Conservation (phyloP, 2,888 invertebrate species). For the Phyto melanocephala region DNA sequence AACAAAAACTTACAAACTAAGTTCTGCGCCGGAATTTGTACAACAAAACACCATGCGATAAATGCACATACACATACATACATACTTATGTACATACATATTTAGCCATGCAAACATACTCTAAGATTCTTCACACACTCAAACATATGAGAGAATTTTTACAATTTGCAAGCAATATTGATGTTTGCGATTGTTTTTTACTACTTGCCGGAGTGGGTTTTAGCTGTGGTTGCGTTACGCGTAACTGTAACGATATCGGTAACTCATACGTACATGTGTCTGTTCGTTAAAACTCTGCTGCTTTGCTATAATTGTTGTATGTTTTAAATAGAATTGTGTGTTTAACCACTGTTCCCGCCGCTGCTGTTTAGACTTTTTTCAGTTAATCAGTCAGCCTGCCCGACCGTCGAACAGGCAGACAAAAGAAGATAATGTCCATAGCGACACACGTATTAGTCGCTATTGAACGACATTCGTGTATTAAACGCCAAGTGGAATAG, state of each 20-base stretch:
- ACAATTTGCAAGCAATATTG: constrained; percentile 62
- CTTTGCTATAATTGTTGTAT: constrained; percentile 16
- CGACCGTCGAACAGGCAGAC: constrained; percentile 20
- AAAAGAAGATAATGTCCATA: constrained; percentile 50
- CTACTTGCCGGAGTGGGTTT: constrained; percentile 49
- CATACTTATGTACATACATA: neutral
- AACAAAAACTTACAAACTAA: neutral
- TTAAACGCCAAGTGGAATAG: constrained; percentile 64
- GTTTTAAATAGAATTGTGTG: constrained; percentile 27
- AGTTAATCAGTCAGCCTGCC: constrained; percentile 24
- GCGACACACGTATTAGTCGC: constrained; percentile 62
- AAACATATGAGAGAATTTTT: constrained; percentile 42
- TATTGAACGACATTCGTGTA: constrained; percentile 66
- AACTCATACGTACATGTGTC: constrained; percentile 34
- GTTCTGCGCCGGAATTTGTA: constrained; percentile 59
- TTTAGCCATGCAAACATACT: no score
- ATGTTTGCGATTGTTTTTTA: constrained; percentile 54
- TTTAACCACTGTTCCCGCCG: constrained; percentile 31
- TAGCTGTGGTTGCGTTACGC: constrained; percentile 56
- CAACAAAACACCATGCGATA: constrained; percentile 34
- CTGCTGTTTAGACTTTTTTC: constrained; percentile 58
- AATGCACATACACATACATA: neutral
- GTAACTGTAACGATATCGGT: constrained; percentile 44
- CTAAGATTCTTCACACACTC: neutral
- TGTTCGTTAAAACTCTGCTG: constrained; percentile 24